Conservation (phyloP, 2,888 invertebrate species). For the Rhopalosiphum nymphaeae region DNA sequence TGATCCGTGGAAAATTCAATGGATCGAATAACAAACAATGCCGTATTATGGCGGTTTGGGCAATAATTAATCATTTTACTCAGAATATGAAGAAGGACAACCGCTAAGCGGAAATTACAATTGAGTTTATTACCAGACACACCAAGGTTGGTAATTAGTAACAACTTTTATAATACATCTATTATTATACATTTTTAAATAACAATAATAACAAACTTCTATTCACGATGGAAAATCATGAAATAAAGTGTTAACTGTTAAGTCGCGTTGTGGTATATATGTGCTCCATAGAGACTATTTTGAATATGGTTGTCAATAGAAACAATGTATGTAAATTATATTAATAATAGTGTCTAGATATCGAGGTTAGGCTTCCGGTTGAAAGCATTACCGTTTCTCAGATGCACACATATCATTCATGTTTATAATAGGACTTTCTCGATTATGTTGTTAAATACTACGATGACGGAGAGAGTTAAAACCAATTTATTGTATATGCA, state of each 20-base stretch:
- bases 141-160: constrained; percentile 55
- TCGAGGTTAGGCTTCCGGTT: constrained; percentile 57
- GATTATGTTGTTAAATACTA: constrained; percentile 16
- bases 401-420: constrained; percentile 20
- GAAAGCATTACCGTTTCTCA: constrained; percentile 59
- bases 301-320: constrained; percentile 18
- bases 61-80: constrained; percentile 15
- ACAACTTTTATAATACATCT: constrained; percentile 27
- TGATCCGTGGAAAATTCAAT: not conserved
- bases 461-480: constrained; percentile 28
- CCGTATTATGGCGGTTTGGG: not conserved
- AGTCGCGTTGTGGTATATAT: not conserved
- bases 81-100: constrained; percentile 17
- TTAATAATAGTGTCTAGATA: constrained; percentile 39
- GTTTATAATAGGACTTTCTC: constrained; percentile 41
- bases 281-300: constrained; percentile 2
- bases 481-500: constrained; percentile 2
- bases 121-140: constrained; percentile 45
- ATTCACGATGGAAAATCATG: not conserved
- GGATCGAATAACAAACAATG: not conserved
- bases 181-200: not conserved
- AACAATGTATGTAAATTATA: constrained; percentile 50
- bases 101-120: constrained; percentile 41
- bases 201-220: constrained; percentile 11
- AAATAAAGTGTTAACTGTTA: not conserved